These are phyloP conservation scores for Chrysomallon squamiferum DNA, from an alignment of 1,140 invertebrate genomes.

Conservation along the genomic window DNA sequence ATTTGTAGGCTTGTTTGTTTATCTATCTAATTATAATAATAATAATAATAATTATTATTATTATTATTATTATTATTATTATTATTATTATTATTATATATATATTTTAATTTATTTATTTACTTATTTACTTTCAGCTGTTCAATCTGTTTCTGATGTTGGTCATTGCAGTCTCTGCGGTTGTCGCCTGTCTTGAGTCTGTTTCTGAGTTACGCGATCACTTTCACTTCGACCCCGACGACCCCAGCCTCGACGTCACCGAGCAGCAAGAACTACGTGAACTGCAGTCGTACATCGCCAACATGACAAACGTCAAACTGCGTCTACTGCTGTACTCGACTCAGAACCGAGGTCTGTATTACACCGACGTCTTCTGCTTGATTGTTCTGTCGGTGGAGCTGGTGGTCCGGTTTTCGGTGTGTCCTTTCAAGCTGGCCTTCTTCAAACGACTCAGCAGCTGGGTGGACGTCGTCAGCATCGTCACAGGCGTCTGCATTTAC, in stretches of 20 bases:
- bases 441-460: slow-evolving; percentile 57
- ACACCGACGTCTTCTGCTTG: slow-evolving; percentile 46
- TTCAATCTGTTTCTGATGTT: slow-evolving; percentile 26
- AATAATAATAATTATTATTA: background rate
- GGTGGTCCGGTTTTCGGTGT: slow-evolving; percentile 46
- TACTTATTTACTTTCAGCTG: slow-evolving; percentile 25
- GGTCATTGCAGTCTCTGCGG: slow-evolving; percentile 27
- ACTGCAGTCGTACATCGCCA: background rate
- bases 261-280: background rate
- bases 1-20: too few species aligned
- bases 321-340: slow-evolving; percentile 1
- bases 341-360: slow-evolving; percentile 9
- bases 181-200: slow-evolving; percentile 20
- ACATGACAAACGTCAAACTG: slow-evolving; percentile 13
- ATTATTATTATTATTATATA: background rate
- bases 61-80: background rate
- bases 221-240: background rate
- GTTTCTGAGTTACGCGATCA: background rate
- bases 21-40: too few species aligned
- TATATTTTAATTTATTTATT: too few species aligned
- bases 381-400: slow-evolving; percentile 61
- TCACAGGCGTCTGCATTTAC: background rate
- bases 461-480: slow-evolving; percentile 55
- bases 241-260: background rate
- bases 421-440: slow-evolving; percentile 56